Evolutionary conservation across 2,888 invertebrate genomes (phyloP).

Genomic region (Tanytarsus gracilentus): DNA sequence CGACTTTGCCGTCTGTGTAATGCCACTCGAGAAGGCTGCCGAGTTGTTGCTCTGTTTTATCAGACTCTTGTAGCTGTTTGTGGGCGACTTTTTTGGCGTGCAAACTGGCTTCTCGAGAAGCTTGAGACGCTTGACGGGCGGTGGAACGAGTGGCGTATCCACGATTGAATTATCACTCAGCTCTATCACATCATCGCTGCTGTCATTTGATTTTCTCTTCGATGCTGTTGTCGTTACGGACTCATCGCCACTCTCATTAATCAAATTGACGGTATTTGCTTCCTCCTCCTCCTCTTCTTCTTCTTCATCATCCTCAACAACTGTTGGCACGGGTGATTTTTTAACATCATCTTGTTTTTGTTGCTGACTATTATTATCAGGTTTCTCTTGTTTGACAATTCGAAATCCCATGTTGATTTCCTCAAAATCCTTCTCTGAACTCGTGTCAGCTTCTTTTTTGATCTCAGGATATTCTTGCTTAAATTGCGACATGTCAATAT

Average conservation of each 20-base stretch:
- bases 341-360: no score
- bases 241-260: constrained; percentile 19
- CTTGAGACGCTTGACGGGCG: constrained; percentile 8
- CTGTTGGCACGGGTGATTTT: no score
- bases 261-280: constrained; percentile 12
- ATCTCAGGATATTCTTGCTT: constrained; percentile 48
- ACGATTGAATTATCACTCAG: constrained; percentile 26
- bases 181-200: constrained; percentile 27
- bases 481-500: constrained; percentile 42
- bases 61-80: constrained; percentile 42
- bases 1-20: background rate
- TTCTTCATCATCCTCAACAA: no score
- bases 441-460: constrained; percentile 30
- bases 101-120: constrained; percentile 15
- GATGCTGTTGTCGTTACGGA: background rate
- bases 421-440: constrained; percentile 31
- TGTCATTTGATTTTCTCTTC: constrained; percentile 4
- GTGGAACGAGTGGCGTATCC: background rate
- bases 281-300: background rate
- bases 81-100: constrained; percentile 37
- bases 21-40: background rate
- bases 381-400: constrained; percentile 20
- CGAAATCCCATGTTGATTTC: constrained; percentile 31
- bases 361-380: background rate
- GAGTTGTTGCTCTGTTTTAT: constrained; percentile 40